A percentile compares a stretch with the other conserved stretches of the same genome.
Conservation (phyloP, 2,797 vertebrate species). For the Ciconia nigra region DNA sequence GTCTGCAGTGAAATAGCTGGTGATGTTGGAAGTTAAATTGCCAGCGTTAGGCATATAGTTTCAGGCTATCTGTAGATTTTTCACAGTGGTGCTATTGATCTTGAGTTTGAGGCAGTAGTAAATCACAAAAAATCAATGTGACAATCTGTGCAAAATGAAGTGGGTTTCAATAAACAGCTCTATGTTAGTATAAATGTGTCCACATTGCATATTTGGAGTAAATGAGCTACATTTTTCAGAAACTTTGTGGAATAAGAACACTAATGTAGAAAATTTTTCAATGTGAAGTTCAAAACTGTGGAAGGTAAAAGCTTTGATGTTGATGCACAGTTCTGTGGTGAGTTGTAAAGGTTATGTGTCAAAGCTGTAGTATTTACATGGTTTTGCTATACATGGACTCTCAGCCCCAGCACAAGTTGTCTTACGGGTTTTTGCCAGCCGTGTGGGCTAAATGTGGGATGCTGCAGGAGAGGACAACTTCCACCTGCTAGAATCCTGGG, state of each 20-base stretch:
- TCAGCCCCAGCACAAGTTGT: not conserved
- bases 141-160: not conserved
- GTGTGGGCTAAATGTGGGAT: fast-evolving
- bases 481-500: not conserved
- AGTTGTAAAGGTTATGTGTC: not conserved
- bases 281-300: not conserved
- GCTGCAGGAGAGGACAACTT: not conserved
- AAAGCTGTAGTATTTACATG: not conserved
- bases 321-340: not conserved
- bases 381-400: not conserved
- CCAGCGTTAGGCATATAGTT: not conserved
- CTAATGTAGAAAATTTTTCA: not conserved
- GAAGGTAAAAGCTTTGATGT: not conserved
- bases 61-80: not conserved
- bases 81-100: not conserved
- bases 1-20: not conserved
- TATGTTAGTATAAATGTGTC: not conserved
- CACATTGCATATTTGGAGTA: not conserved
- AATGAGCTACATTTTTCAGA: slow-evolving; percentile 15
- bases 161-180: not conserved
- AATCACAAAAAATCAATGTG: slow-evolving; percentile 28
- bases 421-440: not conserved
- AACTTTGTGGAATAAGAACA: not conserved
- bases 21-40: not conserved
- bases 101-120: not conserved